phyloP scores from a whole-genome alignment of 2,888 invertebrate species.

The Chromoteleia sp. region DNA sequence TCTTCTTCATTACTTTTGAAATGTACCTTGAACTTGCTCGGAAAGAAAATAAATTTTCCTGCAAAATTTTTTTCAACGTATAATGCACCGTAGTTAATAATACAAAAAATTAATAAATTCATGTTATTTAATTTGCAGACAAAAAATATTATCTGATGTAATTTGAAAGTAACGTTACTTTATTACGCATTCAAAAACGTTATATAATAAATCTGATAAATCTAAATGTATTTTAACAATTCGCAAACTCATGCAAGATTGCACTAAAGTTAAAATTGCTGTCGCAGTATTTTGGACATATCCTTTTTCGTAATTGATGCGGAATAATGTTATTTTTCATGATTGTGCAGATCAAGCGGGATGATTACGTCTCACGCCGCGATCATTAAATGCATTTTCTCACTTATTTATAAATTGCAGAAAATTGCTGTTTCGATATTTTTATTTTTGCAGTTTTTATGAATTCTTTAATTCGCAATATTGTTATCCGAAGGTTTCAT shows the following conservation, averaged over 20 bases:
- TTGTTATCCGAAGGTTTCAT: background rate
- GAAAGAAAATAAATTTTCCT: too few relatives aligned
- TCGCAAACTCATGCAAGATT: constrained; percentile 38
- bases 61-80: too few relatives aligned
- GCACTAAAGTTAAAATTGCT: constrained; percentile 32
- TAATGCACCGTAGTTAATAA: too few relatives aligned
- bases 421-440: background rate
- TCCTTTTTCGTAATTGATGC: constrained; percentile 34
- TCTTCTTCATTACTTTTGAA: too few relatives aligned
- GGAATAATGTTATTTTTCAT: constrained; percentile 32
- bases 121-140: background rate
- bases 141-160: constrained; percentile 7
- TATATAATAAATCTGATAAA: constrained; percentile 36
- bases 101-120: too few relatives aligned
- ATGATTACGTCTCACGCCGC: constrained; percentile 15
- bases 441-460: background rate
- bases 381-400: constrained; percentile 18
- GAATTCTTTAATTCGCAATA: background rate
- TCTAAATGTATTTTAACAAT: constrained; percentile 34
- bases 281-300: constrained; percentile 31
- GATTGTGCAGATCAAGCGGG: constrained; percentile 15
- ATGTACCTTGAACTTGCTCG: too few relatives aligned
- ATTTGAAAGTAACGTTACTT: background rate
- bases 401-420: background rate
- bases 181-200: constrained; percentile 18